Conservation (phyloP, 1,140 invertebrate species). For the Diabrotica undecimpunctata region DNA sequence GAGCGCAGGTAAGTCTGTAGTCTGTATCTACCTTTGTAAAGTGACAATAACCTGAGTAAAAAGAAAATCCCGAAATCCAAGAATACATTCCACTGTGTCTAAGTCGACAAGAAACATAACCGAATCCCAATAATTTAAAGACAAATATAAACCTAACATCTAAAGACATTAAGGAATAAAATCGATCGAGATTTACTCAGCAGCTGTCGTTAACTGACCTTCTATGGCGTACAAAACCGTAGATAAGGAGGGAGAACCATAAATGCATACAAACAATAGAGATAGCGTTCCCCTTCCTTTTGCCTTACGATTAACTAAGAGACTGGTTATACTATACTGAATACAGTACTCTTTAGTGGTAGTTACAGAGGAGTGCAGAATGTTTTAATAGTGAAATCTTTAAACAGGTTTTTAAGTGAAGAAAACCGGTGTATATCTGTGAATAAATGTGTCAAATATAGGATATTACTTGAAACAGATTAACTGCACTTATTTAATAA, state of each 20-base stretch:
- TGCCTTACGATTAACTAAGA: conserved; percentile 2
- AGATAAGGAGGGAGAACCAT: neutral
- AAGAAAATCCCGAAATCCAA: conserved; percentile 8
- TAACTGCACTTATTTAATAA: neutral
- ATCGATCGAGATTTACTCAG: too few relatives aligned
- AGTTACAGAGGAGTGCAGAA: neutral
- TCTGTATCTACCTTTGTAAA: neutral
- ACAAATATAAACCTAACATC: too few relatives aligned
- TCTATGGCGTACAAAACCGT: neutral
- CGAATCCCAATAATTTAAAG: too few relatives aligned
- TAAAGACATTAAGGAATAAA: too few relatives aligned
- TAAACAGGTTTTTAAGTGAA: neutral
- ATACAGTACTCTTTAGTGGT: neutral
- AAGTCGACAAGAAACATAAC: neutral
- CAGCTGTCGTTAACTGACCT: conserved; percentile 4
- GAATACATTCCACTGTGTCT: conserved; percentile 4
- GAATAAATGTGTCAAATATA: conserved; percentile 3
- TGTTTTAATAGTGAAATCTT: neutral
- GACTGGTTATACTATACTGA: conserved; percentile 2
- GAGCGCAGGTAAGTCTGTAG: neutral
- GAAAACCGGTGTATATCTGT: neutral
- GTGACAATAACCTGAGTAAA: conserved; percentile 6
- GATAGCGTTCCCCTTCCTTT: conserved; percentile 11
- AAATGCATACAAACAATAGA: neutral
- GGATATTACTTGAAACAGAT: neutral